These are phyloP conservation scores for Oreochromis grahami DNA, from an alignment of 2,797 vertebrate species.

Conservation along the genomic window DNA sequence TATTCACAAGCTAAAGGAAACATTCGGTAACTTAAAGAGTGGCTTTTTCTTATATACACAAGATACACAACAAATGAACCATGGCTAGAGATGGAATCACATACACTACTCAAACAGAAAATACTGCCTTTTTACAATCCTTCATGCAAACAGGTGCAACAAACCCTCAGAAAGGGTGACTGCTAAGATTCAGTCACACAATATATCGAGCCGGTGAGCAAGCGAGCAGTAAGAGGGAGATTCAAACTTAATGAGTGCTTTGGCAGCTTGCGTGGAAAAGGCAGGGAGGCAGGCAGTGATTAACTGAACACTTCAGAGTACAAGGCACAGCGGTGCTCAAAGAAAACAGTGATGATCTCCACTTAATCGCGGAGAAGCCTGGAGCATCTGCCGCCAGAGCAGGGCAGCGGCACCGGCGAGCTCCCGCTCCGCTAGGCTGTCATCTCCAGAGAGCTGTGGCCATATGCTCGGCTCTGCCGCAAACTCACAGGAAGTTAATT, in stretches of 20 bases:
- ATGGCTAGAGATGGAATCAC: slow-evolving; percentile 22
- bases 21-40: slow-evolving; percentile 16
- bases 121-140: slow-evolving; percentile 16
- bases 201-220: slow-evolving; percentile 72
- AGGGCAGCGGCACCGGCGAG: slow-evolving; percentile 93
- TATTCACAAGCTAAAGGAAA: slow-evolving; percentile 11
- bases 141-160: slow-evolving; percentile 44
- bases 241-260: slow-evolving; percentile 99
- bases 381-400: slow-evolving; percentile 98
- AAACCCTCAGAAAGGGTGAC: slow-evolving; percentile 58
- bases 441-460: slow-evolving; percentile 99
- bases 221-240: slow-evolving; percentile 70
- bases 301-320: slow-evolving; percentile 99
- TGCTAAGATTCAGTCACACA: slow-evolving; percentile 32
- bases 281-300: slow-evolving; percentile 97
- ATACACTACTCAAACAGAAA: slow-evolving; percentile 21
- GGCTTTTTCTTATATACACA: slow-evolving; percentile 24
- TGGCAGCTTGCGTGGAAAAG: slow-evolving; percentile 95
- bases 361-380: slow-evolving; percentile 99
- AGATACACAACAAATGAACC: slow-evolving; percentile 23
- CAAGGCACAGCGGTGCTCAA: slow-evolving; percentile 99
- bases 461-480: slow-evolving; percentile 99
- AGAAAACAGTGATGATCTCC: slow-evolving; percentile 99
- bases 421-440: slow-evolving; percentile 98
- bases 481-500: slow-evolving; percentile 99